Evolutionary conservation across 2,797 vertebrate species (phyloP), one percentile per base, ranked within the genome.

Genomic region (Oophaga sylvatica): DNA sequence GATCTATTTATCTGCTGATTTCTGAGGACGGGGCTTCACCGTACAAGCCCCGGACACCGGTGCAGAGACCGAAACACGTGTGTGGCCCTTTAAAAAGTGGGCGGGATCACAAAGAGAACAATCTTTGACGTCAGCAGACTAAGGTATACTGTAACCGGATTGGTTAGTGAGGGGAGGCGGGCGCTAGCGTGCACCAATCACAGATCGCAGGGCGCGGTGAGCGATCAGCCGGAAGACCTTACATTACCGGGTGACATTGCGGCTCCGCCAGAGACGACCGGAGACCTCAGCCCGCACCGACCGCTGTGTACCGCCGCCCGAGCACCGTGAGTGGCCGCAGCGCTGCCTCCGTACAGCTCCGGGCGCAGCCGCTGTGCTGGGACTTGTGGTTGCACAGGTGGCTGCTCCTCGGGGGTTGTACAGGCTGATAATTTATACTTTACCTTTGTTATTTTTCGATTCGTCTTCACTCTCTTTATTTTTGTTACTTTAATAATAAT

Each of bases 171-270:
- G 2, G 13, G 20, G 48, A 60, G 62, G 4, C 22, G 60, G 60
- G 16, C 26, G 13, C 1, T 5, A 9, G 57, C 16, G 7, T 5
- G 17, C 6, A 41, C 78, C 78, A 80, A 80, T 80, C 16, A 20
- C 35, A 41, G 48, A 11, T 53, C 48, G 48, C 11, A 53, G 48
- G 19, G 15, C 26, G 9, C n/a, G 22, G 31, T 4, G 13, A 29
- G 17, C 22, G 17, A 16, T 68, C 35, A 73, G 53, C 67, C 78
- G 68, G 79, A 87, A 76, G 26, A 73, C 6, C 57, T 17, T 8
- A n/a, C 80, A n/a, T 35, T 70, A 63, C 80, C 86, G 16, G 80
- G 86, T 87, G 86, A 87, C 86, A 87, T 83, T 87, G 85, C 45
- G 20, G 60, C 10, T 79, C 16, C 1, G 53, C 26, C 65, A 83